These are phyloP conservation scores for Leucopsar rothschildi DNA, from an alignment of 2,113 vertebrate species.

Conservation along the genomic window DNA sequence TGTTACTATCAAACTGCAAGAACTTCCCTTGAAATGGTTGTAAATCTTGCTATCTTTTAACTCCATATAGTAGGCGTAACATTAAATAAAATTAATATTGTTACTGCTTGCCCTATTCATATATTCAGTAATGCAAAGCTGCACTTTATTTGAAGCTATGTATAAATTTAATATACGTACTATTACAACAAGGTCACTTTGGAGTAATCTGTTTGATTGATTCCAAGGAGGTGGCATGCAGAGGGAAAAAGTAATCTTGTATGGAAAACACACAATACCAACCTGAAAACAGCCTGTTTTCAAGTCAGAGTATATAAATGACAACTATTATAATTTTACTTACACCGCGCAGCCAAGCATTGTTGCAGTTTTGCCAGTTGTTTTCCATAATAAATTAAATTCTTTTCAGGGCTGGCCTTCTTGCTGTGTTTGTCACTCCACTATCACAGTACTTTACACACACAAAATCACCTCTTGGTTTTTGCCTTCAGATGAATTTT, in stretches of 20 bases:
- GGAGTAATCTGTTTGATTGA: slow-evolving; percentile 22
- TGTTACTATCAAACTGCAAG: not conserved
- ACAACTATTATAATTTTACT: not conserved
- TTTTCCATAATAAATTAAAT: not conserved
- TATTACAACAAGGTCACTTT: slow-evolving; percentile 27
- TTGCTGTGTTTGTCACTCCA: not conserved
- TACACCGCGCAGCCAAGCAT: not conserved
- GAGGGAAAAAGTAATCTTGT: not conserved
- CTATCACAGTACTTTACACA: not conserved
- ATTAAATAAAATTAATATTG: slow-evolving; percentile 5
- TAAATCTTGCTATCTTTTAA: slow-evolving; percentile 16
- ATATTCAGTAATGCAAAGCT: not conserved
- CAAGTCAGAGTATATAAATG: not conserved
- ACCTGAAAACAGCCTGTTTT: not conserved
- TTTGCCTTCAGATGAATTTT: not conserved
- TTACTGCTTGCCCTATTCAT: not conserved
- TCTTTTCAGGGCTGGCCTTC: not conserved
- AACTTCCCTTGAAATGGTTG: not conserved
- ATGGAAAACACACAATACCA: not conserved
- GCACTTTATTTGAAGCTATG: not conserved
- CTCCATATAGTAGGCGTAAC: not conserved
- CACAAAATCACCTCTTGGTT: not conserved
- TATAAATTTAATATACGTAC: slow-evolving; percentile 11
- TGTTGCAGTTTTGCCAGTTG: not conserved
- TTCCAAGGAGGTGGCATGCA: not conserved